phyloP scores from a whole-genome alignment of 92 coral and sea anemone species.

The Zoanthus solanderi region DNA sequence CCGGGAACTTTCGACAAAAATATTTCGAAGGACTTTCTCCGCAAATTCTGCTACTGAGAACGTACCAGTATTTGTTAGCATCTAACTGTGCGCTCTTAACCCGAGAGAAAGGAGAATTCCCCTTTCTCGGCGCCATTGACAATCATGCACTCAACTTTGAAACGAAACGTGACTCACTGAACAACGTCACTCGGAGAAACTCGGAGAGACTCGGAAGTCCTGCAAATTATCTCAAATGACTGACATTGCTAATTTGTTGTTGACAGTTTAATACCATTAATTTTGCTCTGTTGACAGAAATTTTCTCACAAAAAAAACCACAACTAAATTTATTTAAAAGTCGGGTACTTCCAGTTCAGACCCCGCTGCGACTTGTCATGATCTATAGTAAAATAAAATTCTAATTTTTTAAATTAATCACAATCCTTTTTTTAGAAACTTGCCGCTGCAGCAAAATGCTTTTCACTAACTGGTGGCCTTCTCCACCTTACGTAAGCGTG shows the following conservation, averaged over 20 bases:
- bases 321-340: not conserved
- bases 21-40: not conserved
- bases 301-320: not conserved
- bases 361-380: too few species aligned
- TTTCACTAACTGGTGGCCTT: slow-evolving; percentile 65
- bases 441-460: slow-evolving; percentile 47
- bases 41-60: not conserved
- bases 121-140: not conserved
- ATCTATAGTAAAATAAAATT: too few species aligned
- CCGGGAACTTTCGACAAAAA: not conserved
- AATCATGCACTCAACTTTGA: not conserved
- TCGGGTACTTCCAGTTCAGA: not conserved
- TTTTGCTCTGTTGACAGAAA: slow-evolving; percentile 1
- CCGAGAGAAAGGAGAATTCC: not conserved
- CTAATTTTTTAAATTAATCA: not conserved
- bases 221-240: not conserved
- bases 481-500: slow-evolving; percentile 49
- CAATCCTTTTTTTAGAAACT: slow-evolving; percentile 39
- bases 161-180: not conserved
- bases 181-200: not conserved
- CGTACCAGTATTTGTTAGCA: not conserved
- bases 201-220: not conserved
- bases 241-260: slow-evolving; percentile 1
- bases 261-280: slow-evolving; percentile 1
- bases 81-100: not conserved